Percentiles rank a stretch among this genome's conserved stretches.
phyloP scores from a whole-genome alignment of 2,797 vertebrate genomes.

The Amniataba percoides region DNA sequence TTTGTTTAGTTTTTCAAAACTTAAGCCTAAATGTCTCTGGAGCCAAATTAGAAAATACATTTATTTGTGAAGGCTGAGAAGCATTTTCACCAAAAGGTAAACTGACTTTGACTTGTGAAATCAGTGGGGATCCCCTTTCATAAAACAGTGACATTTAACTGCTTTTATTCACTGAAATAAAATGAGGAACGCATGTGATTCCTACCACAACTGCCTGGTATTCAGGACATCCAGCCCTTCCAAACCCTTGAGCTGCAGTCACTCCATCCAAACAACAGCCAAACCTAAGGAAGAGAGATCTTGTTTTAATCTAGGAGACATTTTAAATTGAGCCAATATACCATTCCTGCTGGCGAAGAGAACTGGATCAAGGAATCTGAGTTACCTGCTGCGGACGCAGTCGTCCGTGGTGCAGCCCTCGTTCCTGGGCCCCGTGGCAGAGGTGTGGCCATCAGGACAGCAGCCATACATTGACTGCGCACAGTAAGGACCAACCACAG shows the following conservation, averaged over 20 bases:
- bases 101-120: neutral
- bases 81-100: neutral
- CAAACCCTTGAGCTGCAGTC: conserved; percentile 86
- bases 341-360: neutral
- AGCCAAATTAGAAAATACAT: neutral
- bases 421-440: conserved; percentile 81
- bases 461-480: conserved; percentile 87
- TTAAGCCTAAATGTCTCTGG: neutral
- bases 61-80: neutral
- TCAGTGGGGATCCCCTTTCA: neutral
- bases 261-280: conserved; percentile 93
- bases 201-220: conserved; percentile 62
- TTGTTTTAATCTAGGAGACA: neutral
- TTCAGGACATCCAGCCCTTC: conserved; percentile 85
- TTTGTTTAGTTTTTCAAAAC: neutral
- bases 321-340: neutral
- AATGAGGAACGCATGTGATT: neutral
- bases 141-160: neutral
- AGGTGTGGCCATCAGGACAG: conserved; percentile 89
- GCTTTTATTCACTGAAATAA: conserved; percentile 11
- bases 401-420: conserved; percentile 82
- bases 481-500: conserved; percentile 77
- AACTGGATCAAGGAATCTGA: neutral
- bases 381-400: conserved; percentile 89
- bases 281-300: conserved; percentile 78